These are phyloP conservation scores for Neoniphon sammara DNA, from an alignment of 2,797 vertebrate species.

Conservation along the genomic window DNA sequence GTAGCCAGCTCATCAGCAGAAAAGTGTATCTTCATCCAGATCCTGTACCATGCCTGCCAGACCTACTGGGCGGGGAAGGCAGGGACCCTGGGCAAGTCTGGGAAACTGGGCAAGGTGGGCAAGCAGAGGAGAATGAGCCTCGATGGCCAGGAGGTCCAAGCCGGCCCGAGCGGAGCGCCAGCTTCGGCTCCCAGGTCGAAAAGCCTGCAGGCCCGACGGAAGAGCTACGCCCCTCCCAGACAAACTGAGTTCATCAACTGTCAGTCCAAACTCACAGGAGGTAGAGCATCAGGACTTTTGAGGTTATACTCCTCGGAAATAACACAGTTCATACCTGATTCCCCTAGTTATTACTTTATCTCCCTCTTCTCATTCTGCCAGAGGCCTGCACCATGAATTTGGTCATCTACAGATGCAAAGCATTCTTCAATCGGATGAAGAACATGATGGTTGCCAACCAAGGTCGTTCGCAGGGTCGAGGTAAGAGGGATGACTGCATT, in stretches of 20 bases:
- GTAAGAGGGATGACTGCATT: conserved; percentile 35
- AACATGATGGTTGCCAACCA: conserved; percentile 63
- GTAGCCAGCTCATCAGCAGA: conserved; percentile 90
- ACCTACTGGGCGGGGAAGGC: conserved; percentile 85
- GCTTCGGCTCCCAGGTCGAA: conserved; percentile 6
- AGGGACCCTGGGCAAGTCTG: conserved; percentile 26
- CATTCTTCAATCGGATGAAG: conserved; percentile 78
- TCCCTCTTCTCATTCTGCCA: conserved; percentile 37
- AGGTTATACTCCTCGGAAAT: background rate
- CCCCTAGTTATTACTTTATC: background rate
- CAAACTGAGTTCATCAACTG: conserved; percentile 94
- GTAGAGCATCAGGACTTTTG: conserved; percentile 70
- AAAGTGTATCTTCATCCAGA: conserved; percentile 94
- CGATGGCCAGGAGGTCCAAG: background rate
- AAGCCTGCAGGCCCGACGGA: conserved; percentile 55
- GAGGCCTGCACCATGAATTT: conserved; percentile 78
- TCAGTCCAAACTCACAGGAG: conserved; percentile 91
- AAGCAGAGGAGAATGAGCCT: conserved; percentile 23
- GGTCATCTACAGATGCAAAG: conserved; percentile 81
- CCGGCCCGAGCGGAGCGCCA: conserved; percentile 16
- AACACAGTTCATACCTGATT: background rate
- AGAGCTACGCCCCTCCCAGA: conserved; percentile 66
- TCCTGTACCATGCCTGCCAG: conserved; percentile 92
- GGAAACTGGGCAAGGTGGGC: conserved; percentile 22
- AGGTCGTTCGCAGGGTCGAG: conserved; percentile 32